A percentile compares a stretch with the other conserved stretches of the same genome.
Evolutionary conservation across 2,797 vertebrate genomes (phyloP).

Genomic region (Cuniculus paca): DNA sequence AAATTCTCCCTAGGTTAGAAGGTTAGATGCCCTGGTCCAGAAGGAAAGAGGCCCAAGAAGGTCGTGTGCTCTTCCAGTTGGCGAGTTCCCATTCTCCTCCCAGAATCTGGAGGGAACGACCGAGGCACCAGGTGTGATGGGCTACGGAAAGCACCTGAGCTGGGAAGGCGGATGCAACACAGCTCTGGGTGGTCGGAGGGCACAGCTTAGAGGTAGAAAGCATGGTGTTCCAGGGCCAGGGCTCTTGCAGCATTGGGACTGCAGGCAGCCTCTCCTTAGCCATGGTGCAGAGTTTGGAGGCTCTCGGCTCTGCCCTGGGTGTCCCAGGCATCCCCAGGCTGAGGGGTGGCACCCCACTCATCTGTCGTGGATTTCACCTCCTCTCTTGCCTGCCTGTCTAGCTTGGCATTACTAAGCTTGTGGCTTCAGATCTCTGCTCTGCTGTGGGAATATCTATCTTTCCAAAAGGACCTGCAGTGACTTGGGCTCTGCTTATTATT

Average conservation of each 20-base stretch:
- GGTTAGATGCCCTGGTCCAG: neutral
- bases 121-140: neutral
- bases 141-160: neutral
- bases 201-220: neutral
- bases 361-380: neutral
- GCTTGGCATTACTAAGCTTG: neutral
- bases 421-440: neutral
- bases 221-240: neutral
- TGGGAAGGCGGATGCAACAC: neutral
- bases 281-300: neutral
- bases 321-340: too few species aligned
- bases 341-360: fast-evolving
- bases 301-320: neutral
- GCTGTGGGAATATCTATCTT: neutral
- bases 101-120: neutral
- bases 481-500: neutral
- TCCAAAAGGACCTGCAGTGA: neutral
- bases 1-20: neutral
- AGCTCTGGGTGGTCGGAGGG: neutral
- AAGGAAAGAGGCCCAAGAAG: neutral
- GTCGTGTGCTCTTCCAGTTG: neutral
- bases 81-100: neutral
- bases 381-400: neutral
- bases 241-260: neutral
- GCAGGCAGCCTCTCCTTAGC: neutral